Percentiles rank a stretch among this genome's conserved stretches.
These are phyloP conservation scores for Entomobrya proxima DNA, from an alignment of 2,888 invertebrate genomes.

Conservation along the genomic window DNA sequence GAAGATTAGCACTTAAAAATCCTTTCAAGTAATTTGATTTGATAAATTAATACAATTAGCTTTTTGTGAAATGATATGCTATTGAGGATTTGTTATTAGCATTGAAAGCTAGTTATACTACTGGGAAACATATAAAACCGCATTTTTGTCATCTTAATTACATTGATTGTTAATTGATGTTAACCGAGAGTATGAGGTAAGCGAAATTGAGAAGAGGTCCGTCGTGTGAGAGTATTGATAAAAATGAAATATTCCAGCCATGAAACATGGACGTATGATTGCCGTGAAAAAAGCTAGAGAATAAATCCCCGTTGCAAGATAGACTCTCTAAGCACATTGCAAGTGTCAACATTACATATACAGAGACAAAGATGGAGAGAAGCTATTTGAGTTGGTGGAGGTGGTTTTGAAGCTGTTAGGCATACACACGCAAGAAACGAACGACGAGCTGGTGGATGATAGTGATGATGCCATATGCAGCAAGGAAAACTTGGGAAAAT, in stretches of 20 bases:
- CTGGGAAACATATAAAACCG: too few species aligned
- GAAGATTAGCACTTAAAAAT: neutral
- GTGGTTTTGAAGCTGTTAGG: neutral
- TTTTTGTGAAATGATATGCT: too few species aligned
- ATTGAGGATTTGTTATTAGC: too few species aligned
- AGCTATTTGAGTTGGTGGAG: neutral
- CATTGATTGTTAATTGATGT: too few species aligned
- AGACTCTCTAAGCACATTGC: neutral
- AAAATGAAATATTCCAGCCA: neutral
- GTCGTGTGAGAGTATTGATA: too few species aligned
- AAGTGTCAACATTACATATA: conserved; percentile 10
- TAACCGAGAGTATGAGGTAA: too few species aligned
- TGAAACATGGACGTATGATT: neutral
- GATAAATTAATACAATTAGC: too few species aligned
- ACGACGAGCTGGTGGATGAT: neutral
- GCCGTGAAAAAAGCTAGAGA: neutral
- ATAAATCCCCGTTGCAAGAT: neutral
- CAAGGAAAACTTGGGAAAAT: neutral
- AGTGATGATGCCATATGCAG: neutral
- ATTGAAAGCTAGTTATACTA: too few species aligned
- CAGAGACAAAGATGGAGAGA: neutral
- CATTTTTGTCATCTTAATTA: too few species aligned
- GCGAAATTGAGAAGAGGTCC: too few species aligned
- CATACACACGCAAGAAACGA: neutral
- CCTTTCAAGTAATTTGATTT: neutral